Conservation (phyloP, 2,797 vertebrate genomes). For the Peromyscus aztecus region DNA sequence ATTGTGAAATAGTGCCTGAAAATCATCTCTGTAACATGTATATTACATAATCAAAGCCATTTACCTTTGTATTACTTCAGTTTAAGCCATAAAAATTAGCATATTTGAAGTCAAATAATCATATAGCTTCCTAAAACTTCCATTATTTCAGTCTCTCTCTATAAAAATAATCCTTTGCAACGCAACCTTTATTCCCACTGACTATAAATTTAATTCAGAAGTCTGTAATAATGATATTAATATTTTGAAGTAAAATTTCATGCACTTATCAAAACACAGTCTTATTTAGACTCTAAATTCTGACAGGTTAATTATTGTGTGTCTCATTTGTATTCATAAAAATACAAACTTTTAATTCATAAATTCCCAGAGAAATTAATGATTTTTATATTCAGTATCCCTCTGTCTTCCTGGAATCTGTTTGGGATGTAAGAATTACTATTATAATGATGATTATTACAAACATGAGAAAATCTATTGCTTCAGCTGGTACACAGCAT, state of each 20-base stretch:
- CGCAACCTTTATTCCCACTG: conserved; percentile 28
- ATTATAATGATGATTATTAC: background rate
- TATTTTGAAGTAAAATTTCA: conserved; percentile 21
- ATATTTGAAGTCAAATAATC: conserved; percentile 15
- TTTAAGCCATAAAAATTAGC: background rate
- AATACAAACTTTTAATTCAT: conserved; percentile 46
- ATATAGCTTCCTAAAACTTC: conserved; percentile 21
- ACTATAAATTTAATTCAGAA: conserved; percentile 61
- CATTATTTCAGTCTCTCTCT: background rate
- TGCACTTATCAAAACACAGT: conserved; percentile 43
- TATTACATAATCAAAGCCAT: conserved; percentile 1
- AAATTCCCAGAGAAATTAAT: conserved; percentile 38
- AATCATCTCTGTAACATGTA: conserved; percentile 8
- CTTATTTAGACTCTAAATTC: background rate
- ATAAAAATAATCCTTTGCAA: conserved; percentile 14
- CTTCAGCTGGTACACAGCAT: background rate
- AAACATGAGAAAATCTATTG: background rate
- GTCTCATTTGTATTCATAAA: conserved; percentile 22
- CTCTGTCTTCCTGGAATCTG: background rate
- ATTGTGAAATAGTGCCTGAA: conserved; percentile 19
- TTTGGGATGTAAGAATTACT: conserved; percentile 15
- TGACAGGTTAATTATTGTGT: conserved; percentile 38
- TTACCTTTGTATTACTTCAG: conserved; percentile 15
- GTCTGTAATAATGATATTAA: conserved; percentile 18
- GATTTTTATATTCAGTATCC: conserved; percentile 34